Percentiles rank a stretch among this genome's conserved stretches.
These are phyloP conservation scores for Adelognathus sp. DNA, from an alignment of 2,888 invertebrate genomes.

Conservation along the genomic window DNA sequence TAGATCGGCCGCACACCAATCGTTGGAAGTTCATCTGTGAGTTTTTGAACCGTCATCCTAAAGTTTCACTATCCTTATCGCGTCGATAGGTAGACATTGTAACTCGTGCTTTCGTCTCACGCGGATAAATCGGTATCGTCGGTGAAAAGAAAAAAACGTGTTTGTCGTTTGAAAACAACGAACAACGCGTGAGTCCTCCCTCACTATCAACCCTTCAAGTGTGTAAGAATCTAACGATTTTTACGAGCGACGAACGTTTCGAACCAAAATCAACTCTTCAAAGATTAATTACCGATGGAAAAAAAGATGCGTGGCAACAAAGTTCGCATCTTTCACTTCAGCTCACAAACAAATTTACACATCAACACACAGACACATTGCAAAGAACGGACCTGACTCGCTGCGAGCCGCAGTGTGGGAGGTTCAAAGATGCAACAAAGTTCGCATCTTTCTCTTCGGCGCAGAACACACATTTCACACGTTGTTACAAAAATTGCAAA, in stretches of 20 bases:
- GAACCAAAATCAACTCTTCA: not conserved
- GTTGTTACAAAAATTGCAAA: not conserved
- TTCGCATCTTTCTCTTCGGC: conserved; percentile 34
- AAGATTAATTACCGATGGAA: conserved; percentile 3
- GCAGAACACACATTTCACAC: not conserved
- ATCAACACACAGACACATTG: conserved; percentile 4
- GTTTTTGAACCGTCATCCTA: conserved; percentile 58
- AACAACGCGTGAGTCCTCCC: not conserved
- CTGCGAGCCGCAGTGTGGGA: no score
- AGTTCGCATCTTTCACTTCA: conserved; percentile 35
- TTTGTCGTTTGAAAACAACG: not conserved
- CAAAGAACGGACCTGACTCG: not conserved
- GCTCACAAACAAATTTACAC: not conserved
- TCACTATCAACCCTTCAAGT: not conserved
- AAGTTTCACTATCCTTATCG: not conserved
- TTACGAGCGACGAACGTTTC: conserved; percentile 8
- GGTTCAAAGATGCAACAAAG: conserved; percentile 35
- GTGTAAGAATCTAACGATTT: conserved; percentile 7
- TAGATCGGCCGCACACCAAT: conserved; percentile 73
- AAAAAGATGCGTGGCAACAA: conserved; percentile 35
- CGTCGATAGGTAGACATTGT: not conserved
- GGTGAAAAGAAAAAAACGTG: not conserved
- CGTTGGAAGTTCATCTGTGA: conserved; percentile 79
- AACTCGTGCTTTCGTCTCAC: not conserved
- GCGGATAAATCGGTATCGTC: not conserved